Base-by-base conservation (phyloP, 2,113 vertebrate species). In the Syngnathus typhle region DNA sequence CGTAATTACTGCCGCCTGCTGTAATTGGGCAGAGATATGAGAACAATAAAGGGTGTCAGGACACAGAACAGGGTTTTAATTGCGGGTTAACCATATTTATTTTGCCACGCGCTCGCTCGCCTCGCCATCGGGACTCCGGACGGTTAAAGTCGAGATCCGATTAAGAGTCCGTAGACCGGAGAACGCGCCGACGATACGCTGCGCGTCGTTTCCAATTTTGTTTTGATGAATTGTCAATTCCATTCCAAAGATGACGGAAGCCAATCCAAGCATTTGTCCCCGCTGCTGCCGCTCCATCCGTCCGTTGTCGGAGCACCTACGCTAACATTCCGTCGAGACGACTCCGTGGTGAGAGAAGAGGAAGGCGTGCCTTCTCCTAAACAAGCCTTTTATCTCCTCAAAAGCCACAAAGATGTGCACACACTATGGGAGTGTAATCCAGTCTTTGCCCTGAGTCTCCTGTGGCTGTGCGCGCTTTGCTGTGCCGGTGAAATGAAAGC, bases 1-100 rank as follows among this genome's bases (percentile, higher is more conserved):
- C 60, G 69, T 90, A 90, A 90, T 91, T 89, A 92, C 87, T 87
- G 78, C 84, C 62, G 84, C 82, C 72, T 84, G 85, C 79, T 85
- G 83, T 87, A 88, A 88, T 88, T 89, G 84, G 83, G 82, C 77
- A 75, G 79, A 82, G 87, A 85, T 88, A 85, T 83, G 84, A 86
- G 82, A 79, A 89, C 85, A 89, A 88, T 88, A 86, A 88, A 87
- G 86, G 86, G 78, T 88, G 88, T 88, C 83, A 69, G 79, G 78
- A 85, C 82, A 76, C 73, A 71, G 82, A 88, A 90, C 88, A 83
- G 74, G 82, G 70, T 85, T 87, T 81, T 91, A 90, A 92, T 91
- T 89, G 80, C 76, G 83, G 89, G 90, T 89, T 91, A 90, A 92
- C 88, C 86, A 87, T 90, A 87, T 90, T 90, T 91, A 89, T 88